Evolutionary conservation across 2,113 vertebrate species (phyloP).

Genomic region (Campylomormyrus numenius): DNA sequence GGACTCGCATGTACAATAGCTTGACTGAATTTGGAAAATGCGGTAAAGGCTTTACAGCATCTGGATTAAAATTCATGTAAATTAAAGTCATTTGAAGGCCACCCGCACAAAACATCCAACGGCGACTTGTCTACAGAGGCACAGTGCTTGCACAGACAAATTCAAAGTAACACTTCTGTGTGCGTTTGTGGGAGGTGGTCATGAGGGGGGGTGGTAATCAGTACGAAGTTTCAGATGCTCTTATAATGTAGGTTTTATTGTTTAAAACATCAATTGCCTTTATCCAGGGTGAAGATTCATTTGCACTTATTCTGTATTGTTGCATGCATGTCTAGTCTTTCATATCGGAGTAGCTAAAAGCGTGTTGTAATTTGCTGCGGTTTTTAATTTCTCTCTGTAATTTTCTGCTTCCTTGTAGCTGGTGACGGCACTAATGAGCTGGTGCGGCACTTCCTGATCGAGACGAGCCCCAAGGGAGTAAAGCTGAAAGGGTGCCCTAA

Average conservation of each 20-base stretch:
- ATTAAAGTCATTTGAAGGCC: background rate
- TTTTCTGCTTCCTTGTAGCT: constrained; percentile 32
- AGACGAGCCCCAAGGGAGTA: constrained; percentile 91
- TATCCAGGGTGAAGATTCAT: background rate
- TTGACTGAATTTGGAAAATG: background rate
- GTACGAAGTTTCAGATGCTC: background rate
- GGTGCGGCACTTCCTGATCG: constrained; percentile 95
- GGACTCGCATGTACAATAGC: background rate
- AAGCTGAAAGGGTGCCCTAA: constrained; percentile 98
- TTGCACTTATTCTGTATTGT: background rate
- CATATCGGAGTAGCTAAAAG: background rate
- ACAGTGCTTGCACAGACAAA: background rate
- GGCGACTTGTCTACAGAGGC: background rate
- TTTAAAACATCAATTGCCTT: background rate
- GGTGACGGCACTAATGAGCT: constrained; percentile 85
- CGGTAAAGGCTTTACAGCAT: background rate
- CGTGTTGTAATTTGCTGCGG: background rate
- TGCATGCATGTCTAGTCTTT: background rate
- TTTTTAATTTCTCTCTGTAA: background rate
- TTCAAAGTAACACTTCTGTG: background rate
- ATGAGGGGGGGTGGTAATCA: background rate
- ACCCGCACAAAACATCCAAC: background rate
- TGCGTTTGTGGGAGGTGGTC: background rate
- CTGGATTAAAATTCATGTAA: background rate
- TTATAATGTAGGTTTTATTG: background rate